Percentiles rank a stretch among this genome's conserved stretches.
These are phyloP conservation scores for Centropus bengalensis DNA, from an alignment of 2,113 vertebrate genomes.

Conservation along the genomic window DNA sequence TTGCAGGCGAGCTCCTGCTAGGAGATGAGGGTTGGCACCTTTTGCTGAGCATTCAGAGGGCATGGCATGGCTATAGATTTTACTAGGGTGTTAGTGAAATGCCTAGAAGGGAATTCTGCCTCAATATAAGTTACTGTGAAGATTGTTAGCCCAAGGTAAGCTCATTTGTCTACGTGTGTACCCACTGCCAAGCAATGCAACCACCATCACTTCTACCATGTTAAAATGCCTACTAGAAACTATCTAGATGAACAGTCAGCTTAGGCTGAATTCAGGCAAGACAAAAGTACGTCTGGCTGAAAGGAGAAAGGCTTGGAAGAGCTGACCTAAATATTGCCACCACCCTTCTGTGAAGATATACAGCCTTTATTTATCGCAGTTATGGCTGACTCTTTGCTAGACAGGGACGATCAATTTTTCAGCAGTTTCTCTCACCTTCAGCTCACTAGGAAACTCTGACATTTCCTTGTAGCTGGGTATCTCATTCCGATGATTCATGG, in stretches of 20 bases:
- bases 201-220: background rate
- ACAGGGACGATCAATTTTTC: background rate
- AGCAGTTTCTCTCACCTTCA: background rate
- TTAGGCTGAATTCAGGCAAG: background rate
- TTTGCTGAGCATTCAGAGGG: background rate
- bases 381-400: background rate
- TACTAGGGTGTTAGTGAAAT: background rate
- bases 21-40: accelerated
- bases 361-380: background rate
- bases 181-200: background rate
- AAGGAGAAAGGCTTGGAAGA: background rate
- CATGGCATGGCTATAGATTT: background rate
- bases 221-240: background rate
- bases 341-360: background rate
- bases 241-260: background rate
- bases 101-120: background rate
- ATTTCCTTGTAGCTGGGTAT: background rate
- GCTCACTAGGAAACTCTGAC: background rate
- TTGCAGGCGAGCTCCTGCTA: background rate
- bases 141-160: background rate
- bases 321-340: background rate
- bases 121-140: background rate
- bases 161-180: background rate
- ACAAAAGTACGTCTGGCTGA: background rate
- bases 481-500: background rate